Percentiles rank a stretch among this genome's conserved stretches.
phyloP scores from a whole-genome alignment of 1,140 invertebrate species.

The Lysiphlebus fabarum region DNA sequence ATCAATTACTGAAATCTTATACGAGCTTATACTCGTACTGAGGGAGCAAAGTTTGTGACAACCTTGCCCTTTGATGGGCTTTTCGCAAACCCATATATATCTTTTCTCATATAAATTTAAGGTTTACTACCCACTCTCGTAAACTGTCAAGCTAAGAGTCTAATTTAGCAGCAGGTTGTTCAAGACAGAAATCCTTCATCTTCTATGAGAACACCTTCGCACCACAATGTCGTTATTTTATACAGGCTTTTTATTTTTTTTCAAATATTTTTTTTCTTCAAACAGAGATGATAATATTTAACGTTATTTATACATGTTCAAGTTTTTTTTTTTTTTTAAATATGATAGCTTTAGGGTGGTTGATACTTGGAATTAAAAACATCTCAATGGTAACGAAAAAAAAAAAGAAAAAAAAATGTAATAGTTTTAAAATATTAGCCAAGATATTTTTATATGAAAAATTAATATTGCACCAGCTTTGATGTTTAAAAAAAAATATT shows the following conservation, averaged over 20 bases:
- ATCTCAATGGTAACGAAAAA: too few relatives aligned
- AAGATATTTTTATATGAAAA: neutral
- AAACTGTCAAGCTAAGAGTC: conserved; percentile 28
- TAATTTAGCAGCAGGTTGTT: conserved; percentile 34
- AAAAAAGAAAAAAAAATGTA: too few relatives aligned
- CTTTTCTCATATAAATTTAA: conserved; percentile 39
- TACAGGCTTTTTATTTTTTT: conserved; percentile 25
- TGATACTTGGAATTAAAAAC: too few relatives aligned
- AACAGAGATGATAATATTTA: conserved; percentile 35
- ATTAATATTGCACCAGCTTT: too few relatives aligned
- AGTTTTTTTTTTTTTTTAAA: neutral
- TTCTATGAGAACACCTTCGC: conserved; percentile 6
- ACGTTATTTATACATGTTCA: conserved; percentile 37
- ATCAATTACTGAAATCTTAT: conserved; percentile 31
- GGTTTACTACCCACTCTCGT: conserved; percentile 27
- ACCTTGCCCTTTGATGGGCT: conserved; percentile 5
- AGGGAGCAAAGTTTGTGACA: conserved; percentile 4
- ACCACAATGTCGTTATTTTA: neutral
- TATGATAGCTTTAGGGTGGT: too few relatives aligned
- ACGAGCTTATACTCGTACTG: conserved; percentile 16
- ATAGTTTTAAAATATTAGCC: neutral
- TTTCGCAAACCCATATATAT: conserved; percentile 29
- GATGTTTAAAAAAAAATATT: too few relatives aligned
- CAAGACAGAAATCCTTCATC: conserved; percentile 9
- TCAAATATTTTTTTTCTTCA: too few relatives aligned